Evolutionary conservation across 2,797 vertebrate species (phyloP).

Genomic region (Pangasius djambal): DNA sequence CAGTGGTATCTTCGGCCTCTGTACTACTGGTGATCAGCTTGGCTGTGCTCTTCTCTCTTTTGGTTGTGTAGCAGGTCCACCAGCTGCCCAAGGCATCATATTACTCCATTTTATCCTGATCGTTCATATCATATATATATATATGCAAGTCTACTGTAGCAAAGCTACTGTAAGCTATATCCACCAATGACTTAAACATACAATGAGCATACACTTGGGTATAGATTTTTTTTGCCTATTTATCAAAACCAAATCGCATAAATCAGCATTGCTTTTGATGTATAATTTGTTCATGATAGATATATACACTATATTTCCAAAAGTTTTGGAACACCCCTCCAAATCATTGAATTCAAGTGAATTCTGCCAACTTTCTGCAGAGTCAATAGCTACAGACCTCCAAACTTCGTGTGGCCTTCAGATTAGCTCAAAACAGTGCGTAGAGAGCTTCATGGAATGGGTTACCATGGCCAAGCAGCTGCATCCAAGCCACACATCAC

Average conservation of each 20-base stretch:
- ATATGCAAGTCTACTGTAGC: background rate
- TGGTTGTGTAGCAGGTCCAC: slow-evolving; percentile 45
- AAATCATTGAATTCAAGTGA: too few species aligned
- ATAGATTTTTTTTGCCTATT: background rate
- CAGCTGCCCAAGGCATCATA: slow-evolving; percentile 27
- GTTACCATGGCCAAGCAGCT: too few species aligned
- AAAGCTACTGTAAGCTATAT: slow-evolving; percentile 5
- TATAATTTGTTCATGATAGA: background rate
- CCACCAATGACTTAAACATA: background rate
- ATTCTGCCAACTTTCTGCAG: too few species aligned
- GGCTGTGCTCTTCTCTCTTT: slow-evolving; percentile 59
- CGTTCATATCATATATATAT: background rate
- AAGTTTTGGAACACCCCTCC: too few species aligned
- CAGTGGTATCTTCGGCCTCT: slow-evolving; percentile 59
- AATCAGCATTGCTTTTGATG: slow-evolving; percentile 17
- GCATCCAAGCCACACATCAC: too few species aligned
- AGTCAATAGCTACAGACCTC: too few species aligned
- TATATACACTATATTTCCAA: too few species aligned
- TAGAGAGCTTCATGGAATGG: too few species aligned
- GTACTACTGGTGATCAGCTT: slow-evolving; percentile 61
- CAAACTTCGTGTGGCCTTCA: too few species aligned
- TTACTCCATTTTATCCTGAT: background rate
- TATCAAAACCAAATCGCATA: background rate
- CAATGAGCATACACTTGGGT: background rate
- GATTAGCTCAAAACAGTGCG: too few species aligned